Base-by-base conservation (phyloP, 2,888 invertebrate genomes). In the Dyspetes luteomarginatus region DNA sequence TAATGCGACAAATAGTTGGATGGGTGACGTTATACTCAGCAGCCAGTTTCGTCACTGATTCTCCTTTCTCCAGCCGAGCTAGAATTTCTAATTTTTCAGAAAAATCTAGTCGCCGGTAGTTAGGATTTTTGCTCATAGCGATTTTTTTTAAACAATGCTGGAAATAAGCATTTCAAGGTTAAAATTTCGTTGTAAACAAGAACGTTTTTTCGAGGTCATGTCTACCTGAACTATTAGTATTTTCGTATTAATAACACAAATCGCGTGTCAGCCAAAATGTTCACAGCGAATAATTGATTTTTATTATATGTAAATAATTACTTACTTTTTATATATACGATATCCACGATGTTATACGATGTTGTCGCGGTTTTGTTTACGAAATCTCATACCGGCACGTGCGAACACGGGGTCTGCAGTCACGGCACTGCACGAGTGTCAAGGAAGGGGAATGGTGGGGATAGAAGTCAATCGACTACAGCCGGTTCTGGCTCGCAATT, bases 401-500 rank as follows among this genome's bases (percentile, higher is more conserved):
- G 68, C 55, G 68, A 55, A 55, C 52, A 67, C 67, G 45, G 43
- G 30, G 36, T 60, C 43, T 43, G 52, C 22, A 68, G 68, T 55
- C 55, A 55, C 68, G 55, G 68, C 28, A 64, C 67, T 67, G 67
- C 52, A 52, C 52, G 67, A 52, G 36, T 67, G 67, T 52, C 24
- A 64, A 4, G 60, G 60, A 60, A 48, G 48, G 60, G 60, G 41
- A 60, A 41, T 60, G 36, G 58, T 17, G n/a, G 30, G 58, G 65
- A 48, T 2, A 50, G 50, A 28, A 65, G 50, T 30, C 50, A 28
- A 65, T 28, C 50, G 48, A 65, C 48, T 36, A 50, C 22, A 52
- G 52, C 67, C 36, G 67, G 30, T 67, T 67, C 52, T 67, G 52
- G 67, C 50, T 52, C 52, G 52, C 52, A 36, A 67, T 52, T 67